Conservation (phyloP, 2,797 vertebrate genomes). For the Pelochelys cantorii region DNA sequence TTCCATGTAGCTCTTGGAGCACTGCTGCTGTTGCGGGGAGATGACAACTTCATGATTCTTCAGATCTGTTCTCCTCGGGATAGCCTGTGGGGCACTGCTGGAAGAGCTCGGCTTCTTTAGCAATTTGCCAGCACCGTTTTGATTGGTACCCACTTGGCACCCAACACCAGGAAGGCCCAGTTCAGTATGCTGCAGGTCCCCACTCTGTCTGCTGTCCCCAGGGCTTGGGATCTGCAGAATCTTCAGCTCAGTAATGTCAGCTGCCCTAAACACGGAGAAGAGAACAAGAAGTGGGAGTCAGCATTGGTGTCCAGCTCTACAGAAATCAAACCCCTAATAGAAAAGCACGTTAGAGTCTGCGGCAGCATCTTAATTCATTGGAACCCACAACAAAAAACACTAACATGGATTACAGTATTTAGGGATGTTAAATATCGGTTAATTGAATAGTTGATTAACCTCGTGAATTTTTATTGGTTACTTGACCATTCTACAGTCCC, state of each 20-base stretch:
- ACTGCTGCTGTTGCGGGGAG: constrained; percentile 88
- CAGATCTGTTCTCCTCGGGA: constrained; percentile 86
- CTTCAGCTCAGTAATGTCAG: constrained; percentile 97
- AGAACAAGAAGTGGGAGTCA: neutral
- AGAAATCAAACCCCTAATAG: neutral
- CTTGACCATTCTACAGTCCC: too few relatives aligned
- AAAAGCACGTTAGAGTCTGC: fast-evolving
- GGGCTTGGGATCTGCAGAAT: constrained; percentile 90
- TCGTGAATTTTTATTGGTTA: too few relatives aligned
- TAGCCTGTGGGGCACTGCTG: constrained; percentile 86
- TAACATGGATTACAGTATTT: neutral
- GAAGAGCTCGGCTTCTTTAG: constrained; percentile 73
- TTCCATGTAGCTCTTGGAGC: constrained; percentile 94
- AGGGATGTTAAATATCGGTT: too few relatives aligned
- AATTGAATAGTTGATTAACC: too few relatives aligned
- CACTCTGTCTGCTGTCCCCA: constrained; percentile 72
- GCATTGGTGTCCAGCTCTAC: fast-evolving
- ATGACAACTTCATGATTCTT: constrained; percentile 79
- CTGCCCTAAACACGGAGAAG: constrained; percentile 86
- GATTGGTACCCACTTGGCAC: constrained; percentile 75
- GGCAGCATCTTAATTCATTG: fast-evolving
- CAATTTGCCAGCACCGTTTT: constrained; percentile 80
- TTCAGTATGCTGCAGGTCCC: constrained; percentile 77
- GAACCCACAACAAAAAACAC: fast-evolving
- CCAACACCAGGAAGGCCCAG: constrained; percentile 62